Base-by-base conservation (phyloP, 2,797 vertebrate genomes). In the Melanogrammus aeglefinus region DNA sequence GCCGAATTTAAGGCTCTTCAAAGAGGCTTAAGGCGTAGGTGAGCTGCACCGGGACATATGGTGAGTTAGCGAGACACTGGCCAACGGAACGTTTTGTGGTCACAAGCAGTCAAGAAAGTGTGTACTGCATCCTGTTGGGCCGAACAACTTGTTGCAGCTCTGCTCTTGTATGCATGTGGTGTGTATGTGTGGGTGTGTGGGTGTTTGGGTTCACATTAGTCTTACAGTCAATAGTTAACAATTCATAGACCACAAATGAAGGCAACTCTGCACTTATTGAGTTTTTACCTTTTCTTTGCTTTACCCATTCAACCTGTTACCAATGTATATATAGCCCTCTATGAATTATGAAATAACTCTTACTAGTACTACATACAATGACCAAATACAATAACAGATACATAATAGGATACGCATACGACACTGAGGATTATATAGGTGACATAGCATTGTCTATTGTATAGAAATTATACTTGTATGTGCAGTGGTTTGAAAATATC, bases 91-190 rank as follows among this genome's bases (percentile, higher is more conserved):
- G 10, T 27, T 69, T 27, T 69, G 63, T 69, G 63, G 63, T 69
- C 4, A n/a, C 63, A 69, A 9, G 24, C 63, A 69, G 8, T 27
- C 24, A 27, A 69, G 63, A 69, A 24, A 27, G 63, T 24, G 10
- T 21, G 3, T 10, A 24, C 24, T 69, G 63, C 63, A 27, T 27
- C 63, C 24, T 69, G 63, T 69, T 12, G 8, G n/a, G n/a, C 63
- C 63, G 4, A 51, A 87, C 87, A 89, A 86, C 80, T 81, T 76
- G 16, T 72, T 70, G 29, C 73, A 70, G 24, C 29, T 57, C 70
- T 71, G 51, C 10, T 72, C 69, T 63, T 51, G 13, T 63, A 38
- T n/a, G 36, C 13, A 44, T 76, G 57, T 47, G 44, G 44, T 16
- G 6, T 73, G 77, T 44, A 41, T 41, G 47, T 72, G n/a, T 70